Evolutionary conservation across 2,113 vertebrate genomes (phyloP).

Genomic region (Anhinga rufa): DNA sequence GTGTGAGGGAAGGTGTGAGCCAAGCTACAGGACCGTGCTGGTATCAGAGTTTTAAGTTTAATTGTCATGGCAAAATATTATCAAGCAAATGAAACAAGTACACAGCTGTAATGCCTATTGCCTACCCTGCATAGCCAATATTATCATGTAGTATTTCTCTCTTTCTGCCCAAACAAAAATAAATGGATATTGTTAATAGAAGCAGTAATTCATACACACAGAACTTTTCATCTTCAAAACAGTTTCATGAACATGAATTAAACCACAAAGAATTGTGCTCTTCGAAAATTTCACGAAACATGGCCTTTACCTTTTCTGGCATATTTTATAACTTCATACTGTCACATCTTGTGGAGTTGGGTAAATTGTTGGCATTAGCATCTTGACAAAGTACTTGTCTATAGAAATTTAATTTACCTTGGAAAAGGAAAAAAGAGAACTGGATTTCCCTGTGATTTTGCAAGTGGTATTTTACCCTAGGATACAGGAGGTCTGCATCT

Average conservation of each 20-base stretch:
- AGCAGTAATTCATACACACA: neutral
- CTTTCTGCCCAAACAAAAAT: neutral
- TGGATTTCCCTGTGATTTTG: neutral
- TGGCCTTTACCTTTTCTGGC: neutral
- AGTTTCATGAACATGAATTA: neutral
- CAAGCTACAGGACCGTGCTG: neutral
- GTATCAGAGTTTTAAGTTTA: neutral
- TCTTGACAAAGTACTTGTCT: neutral
- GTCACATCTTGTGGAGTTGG: neutral
- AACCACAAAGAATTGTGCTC: neutral
- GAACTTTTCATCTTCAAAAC: neutral
- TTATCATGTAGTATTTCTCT: neutral
- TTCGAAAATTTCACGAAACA: neutral
- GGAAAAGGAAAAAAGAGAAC: neutral
- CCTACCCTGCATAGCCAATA: neutral
- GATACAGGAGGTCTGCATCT: neutral
- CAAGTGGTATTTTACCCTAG: neutral
- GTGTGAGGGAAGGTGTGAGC: neutral
- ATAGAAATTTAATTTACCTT: neutral
- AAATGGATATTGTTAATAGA: neutral
- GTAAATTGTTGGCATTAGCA: neutral
- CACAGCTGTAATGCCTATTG: neutral
- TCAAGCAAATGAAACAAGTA: neutral
- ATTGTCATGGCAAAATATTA: neutral
- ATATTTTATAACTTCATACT: neutral